A percentile compares a stretch with the other conserved stretches of the same genome.
These are phyloP conservation scores for Sesia bembeciformis DNA, from an alignment of 2,888 invertebrate species.

Conservation along the genomic window DNA sequence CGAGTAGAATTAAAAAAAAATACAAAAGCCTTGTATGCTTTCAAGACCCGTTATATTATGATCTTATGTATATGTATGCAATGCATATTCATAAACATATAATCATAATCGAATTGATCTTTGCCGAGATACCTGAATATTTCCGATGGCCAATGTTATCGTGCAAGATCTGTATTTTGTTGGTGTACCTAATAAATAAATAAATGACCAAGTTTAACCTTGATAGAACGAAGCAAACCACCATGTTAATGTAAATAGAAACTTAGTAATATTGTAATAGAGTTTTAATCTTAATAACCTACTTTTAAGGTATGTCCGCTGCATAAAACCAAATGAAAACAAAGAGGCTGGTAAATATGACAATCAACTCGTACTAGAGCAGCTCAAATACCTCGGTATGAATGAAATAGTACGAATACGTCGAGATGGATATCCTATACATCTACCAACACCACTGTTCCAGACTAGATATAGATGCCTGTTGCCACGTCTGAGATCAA, in stretches of 20 bases:
- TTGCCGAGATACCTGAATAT: no score
- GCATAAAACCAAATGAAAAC: constrained; percentile 92
- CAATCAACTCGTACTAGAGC: constrained; percentile 87
- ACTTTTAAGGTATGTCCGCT: constrained; percentile 84
- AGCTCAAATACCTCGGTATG: constrained; percentile 93
- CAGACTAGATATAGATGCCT: constrained; percentile 85
- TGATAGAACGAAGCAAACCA: neutral
- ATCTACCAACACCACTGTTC: constrained; percentile 85
- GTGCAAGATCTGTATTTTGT: no score
- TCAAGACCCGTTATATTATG: no score
- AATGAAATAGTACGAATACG: constrained; percentile 93
- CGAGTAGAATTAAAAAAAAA: no score
- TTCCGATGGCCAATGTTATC: no score
- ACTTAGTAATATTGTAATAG: no score
- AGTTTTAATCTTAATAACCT: neutral
- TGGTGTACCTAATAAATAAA: no score
- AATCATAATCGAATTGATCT: no score
- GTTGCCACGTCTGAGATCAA: constrained; percentile 61
- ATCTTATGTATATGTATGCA: no score
- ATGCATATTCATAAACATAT: no score
- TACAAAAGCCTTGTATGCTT: no score
- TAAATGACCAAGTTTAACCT: neutral
- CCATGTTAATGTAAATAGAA: no score
- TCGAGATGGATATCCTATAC: constrained; percentile 92
- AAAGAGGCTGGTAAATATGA: constrained; percentile 88